Evolutionary conservation across 2,113 vertebrate species (phyloP), one percentile per base, ranked within the genome.

Genomic region (Acinonyx jubatus): DNA sequence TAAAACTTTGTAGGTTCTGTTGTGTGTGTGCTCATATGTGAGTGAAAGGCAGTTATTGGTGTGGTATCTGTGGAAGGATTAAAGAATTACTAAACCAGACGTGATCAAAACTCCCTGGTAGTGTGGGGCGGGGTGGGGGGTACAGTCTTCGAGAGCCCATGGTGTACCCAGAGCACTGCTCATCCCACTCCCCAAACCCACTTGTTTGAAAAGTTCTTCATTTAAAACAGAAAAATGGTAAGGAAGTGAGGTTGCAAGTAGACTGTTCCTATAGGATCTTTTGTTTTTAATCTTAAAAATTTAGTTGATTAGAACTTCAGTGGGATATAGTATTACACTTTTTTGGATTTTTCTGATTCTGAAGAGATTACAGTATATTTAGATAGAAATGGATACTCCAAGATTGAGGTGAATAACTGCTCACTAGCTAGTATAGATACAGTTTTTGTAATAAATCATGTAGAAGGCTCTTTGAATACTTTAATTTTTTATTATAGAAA

Each of bases 341-440:
- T 31, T 73, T 66, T 50, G 50, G 33, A 74, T 76, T 74, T 76
- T 96, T 92, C 61, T 90, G n/a, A 38, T 91, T 92, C 88, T 91
- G 52, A 88, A 91, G 12, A 78, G 7, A 11, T 71, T 36, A 31
- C 7, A 2, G 2, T 81, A 12, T 31, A 15, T 45, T 55, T 69
- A 7, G 50, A 16, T 57, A 41, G 27, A 92, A 61, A 11, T 76
- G 12, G 23, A 16, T 80, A 36, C 8, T 55, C 4, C 19, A n/a
- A 80, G 45, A 52, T 61, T 79, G 33, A 38, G 63, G 19, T 66
- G 86, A 84, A 8, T 38, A 45, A 65, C 8, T 76, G 1, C 29
- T 38, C 27, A 63, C 57, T 33, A 66, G 41, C 10, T 88, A 57
- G 9, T 57, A 7, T 27, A 45, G 4, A 78, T 36, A 12, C 33